Conservation (phyloP, 2,797 vertebrate species). For the Nyctibius grandis region DNA sequence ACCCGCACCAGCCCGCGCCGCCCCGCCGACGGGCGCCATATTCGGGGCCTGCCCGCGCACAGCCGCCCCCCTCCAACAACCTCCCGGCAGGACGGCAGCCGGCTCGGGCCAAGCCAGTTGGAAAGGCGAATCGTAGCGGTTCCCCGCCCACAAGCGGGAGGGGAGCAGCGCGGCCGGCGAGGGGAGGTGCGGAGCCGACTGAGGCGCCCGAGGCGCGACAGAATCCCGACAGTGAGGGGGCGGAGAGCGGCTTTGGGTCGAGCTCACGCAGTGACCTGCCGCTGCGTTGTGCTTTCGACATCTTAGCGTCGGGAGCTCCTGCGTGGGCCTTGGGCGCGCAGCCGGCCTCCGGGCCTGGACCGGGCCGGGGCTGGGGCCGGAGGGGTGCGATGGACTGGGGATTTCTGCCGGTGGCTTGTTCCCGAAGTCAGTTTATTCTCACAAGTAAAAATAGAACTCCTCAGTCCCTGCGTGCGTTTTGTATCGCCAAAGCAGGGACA, state of each 20-base stretch:
- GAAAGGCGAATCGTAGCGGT: not conserved
- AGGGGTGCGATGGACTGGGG: fast-evolving
- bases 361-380: fast-evolving
- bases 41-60: fast-evolving
- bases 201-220: fast-evolving
- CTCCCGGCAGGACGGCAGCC: not conserved
- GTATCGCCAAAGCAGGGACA: not conserved
- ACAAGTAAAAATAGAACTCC: not conserved
- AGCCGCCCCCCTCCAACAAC: fast-evolving
- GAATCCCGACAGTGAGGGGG: fast-evolving
- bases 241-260: fast-evolving
- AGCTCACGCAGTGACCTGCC: fast-evolving
- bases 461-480: fast-evolving
- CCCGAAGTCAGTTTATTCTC: not conserved
- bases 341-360: too few species aligned
- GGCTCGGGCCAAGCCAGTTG: not conserved
- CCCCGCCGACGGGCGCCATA: not conserved
- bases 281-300: fast-evolving
- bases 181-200: fast-evolving
- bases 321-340: fast-evolving
- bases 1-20: fast-evolving
- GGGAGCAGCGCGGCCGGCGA: too few species aligned
- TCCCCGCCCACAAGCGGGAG: too few species aligned
- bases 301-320: fast-evolving
- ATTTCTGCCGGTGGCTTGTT: fast-evolving